phyloP scores from a whole-genome alignment of 1,140 invertebrate genomes.

The Homalodisca vitripennis region DNA sequence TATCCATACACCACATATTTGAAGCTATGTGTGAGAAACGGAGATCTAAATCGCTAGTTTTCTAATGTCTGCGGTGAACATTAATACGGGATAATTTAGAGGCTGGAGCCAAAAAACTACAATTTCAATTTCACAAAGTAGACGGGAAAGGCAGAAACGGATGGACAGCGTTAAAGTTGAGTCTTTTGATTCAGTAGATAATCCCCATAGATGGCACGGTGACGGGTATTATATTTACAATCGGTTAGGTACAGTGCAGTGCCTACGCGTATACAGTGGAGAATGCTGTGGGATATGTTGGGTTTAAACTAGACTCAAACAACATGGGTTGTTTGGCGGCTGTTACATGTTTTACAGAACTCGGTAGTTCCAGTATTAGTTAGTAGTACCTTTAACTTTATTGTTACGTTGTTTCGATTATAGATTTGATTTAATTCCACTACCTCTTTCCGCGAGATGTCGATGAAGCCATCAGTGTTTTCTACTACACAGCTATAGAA shows the following conservation, averaged over 20 bases:
- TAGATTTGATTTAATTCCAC: neutral
- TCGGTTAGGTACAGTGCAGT: neutral
- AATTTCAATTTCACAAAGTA: constrained; percentile 12
- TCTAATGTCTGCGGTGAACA: neutral
- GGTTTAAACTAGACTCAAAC: neutral
- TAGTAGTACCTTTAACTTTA: neutral
- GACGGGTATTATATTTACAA: constrained; percentile 5
- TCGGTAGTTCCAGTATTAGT: neutral
- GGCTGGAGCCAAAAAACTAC: neutral
- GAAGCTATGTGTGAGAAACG: too few species aligned
- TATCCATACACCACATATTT: neutral
- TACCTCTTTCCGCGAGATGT: too few species aligned
- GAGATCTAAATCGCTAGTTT: neutral
- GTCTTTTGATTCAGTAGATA: neutral
- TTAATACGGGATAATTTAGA: neutral
- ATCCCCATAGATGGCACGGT: neutral
- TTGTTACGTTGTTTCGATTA: neutral
- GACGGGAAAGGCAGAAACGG: constrained; percentile 22
- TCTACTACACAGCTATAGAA: too few species aligned
- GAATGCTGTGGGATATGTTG: neutral
- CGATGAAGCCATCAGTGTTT: too few species aligned
- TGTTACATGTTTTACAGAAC: neutral
- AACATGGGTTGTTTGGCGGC: neutral
- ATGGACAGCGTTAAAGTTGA: neutral
- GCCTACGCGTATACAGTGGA: neutral